Conservation (phyloP, 2,113 vertebrate genomes). For the Vanacampus margaritifer region DNA sequence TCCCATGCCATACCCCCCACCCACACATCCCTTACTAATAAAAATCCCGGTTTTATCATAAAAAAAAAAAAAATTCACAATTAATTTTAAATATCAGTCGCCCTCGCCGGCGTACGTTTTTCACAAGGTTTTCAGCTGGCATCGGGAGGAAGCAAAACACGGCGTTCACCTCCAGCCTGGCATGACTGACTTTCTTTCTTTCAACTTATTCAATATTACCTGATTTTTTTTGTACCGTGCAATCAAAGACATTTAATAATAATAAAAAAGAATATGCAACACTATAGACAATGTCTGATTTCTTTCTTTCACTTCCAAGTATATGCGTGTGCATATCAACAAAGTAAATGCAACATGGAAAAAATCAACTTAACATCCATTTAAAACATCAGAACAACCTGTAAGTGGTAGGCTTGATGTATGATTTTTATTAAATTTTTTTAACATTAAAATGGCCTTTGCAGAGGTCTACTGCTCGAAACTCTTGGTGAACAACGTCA, state of each 20-base stretch:
- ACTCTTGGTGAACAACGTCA: constrained; percentile 13
- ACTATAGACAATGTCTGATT: constrained; percentile 1
- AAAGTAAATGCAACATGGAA: not conserved
- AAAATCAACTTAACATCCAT: not conserved
- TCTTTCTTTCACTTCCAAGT: not conserved
- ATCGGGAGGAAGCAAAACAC: constrained; percentile 37
- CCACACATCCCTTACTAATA: not conserved
- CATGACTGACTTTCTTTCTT: constrained; percentile 68
- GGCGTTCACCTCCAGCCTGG: constrained; percentile 52
- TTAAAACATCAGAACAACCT: not conserved
- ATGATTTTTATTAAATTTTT: not conserved
- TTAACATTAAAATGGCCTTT: not conserved
- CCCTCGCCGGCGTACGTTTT: not conserved
- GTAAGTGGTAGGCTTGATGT: not conserved
- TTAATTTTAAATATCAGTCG: not conserved
- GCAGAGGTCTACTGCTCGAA: not conserved
- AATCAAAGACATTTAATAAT: constrained; percentile 39
- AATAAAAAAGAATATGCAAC: constrained; percentile 34
- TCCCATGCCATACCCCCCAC: constrained; percentile 55
- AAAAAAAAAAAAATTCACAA: not conserved
- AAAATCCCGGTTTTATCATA: not conserved
- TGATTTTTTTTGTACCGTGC: constrained; percentile 60
- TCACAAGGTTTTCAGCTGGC: not conserved
- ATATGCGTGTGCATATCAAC: no score
- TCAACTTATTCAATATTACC: constrained; percentile 1